Conservation (phyloP, 1,140 invertebrate genomes). For the Conopomorpha cramerella region DNA sequence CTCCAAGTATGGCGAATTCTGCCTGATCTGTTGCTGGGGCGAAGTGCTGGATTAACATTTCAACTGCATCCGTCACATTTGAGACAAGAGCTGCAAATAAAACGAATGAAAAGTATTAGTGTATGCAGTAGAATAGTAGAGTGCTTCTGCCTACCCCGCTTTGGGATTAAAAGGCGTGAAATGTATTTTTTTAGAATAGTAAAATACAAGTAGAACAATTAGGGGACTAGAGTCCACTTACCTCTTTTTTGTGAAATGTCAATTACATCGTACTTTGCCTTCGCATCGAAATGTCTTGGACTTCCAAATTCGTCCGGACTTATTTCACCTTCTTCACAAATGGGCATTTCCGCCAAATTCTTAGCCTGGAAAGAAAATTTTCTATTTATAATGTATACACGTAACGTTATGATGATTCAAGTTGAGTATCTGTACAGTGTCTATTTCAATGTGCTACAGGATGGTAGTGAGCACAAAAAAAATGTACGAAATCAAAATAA, state of each 20-base stretch:
- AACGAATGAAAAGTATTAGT: neutral
- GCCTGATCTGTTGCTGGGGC: constrained; percentile 60
- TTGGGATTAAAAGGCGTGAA: no score
- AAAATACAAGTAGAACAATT: neutral
- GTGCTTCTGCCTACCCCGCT: no score
- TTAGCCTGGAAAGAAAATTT: constrained; percentile 61
- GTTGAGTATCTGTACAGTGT: no score
- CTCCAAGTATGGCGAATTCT: constrained; percentile 60
- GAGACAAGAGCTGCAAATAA: constrained; percentile 64
- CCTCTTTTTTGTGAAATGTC: constrained; percentile 59
- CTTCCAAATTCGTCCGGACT: constrained; percentile 62
- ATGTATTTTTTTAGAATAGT: no score
- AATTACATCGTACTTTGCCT: constrained; percentile 46
- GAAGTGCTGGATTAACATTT: constrained; percentile 67
- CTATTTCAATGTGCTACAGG: no score
- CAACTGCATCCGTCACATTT: constrained; percentile 69
- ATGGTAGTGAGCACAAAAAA: no score
- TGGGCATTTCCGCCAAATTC: constrained; percentile 64
- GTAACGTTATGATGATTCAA: no score
- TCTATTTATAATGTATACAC: no score
- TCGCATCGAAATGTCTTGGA: constrained; percentile 45
- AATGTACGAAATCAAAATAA: no score
- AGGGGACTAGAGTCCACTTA: constrained; percentile 10
- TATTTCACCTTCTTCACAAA: constrained; percentile 65
- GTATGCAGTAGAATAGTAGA: neutral